Evolutionary conservation across 2,113 vertebrate species (phyloP).

Genomic region (Burhinus bistriatus): DNA sequence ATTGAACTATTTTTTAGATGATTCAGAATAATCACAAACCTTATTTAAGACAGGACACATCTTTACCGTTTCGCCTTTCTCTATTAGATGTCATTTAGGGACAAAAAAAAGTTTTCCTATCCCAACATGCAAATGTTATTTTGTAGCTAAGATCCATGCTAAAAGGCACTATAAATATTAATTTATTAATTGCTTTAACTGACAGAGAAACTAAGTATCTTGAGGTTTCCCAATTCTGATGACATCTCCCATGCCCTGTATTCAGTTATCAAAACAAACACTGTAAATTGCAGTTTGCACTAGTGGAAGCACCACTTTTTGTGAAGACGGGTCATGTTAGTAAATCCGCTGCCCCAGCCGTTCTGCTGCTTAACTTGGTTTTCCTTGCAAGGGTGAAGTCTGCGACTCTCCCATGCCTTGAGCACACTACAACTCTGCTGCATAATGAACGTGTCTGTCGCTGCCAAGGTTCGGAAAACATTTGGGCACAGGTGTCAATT

Average conservation of each 20-base stretch:
- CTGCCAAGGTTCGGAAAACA: slow-evolving; percentile 20
- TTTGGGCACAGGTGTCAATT: slow-evolving; percentile 65
- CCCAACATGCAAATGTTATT: not conserved
- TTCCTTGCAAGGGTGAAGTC: not conserved
- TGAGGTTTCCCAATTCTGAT: not conserved
- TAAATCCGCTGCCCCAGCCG: not conserved
- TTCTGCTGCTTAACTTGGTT: not conserved
- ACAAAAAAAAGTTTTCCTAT: not conserved
- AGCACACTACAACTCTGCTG: not conserved
- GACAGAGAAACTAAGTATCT: not conserved
- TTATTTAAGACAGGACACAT: not conserved
- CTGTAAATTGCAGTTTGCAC: not conserved
- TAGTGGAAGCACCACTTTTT: not conserved
- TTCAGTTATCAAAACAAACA: not conserved
- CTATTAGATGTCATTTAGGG: not conserved
- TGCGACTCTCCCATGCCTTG: not conserved
- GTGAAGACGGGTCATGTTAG: not conserved
- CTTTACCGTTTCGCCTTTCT: not conserved
- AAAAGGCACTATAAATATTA: not conserved
- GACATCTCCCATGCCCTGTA: not conserved
- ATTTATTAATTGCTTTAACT: not conserved
- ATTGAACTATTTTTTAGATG: not conserved
- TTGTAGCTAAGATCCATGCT: not conserved
- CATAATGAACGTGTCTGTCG: not conserved
- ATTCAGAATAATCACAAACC: not conserved